Percentiles rank a stretch among this genome's conserved stretches.
These are phyloP conservation scores for Acanthosepion pharaonis DNA, from an alignment of 2,888 invertebrate species.

Conservation along the genomic window DNA sequence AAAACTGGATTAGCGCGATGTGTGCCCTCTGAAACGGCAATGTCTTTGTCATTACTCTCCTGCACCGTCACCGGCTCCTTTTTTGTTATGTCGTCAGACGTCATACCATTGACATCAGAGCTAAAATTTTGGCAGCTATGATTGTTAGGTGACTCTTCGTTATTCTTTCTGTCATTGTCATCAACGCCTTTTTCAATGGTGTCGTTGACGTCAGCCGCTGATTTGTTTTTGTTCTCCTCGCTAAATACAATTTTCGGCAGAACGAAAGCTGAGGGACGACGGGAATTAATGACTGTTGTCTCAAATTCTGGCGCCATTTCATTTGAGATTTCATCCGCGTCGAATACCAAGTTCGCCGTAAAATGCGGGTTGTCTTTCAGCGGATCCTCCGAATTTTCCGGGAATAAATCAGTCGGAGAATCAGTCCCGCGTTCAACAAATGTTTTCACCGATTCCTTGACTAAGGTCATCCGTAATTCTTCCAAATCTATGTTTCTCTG, in stretches of 20 bases:
- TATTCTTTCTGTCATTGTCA: no score
- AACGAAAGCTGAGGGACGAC: no score
- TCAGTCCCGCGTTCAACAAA: background rate
- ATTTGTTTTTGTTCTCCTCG: no score
- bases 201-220: no score
- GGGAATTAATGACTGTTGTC: background rate
- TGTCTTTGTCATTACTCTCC: background rate
- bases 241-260: no score
- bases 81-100: no score
- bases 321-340: background rate
- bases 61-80: background rate
- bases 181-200: no score
- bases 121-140: no score
- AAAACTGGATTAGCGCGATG: no score
- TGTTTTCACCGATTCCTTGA: background rate
- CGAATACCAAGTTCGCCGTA: no score
- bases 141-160: background rate
- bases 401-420: background rate
- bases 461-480: background rate
- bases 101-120: no score
- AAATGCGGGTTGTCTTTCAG: no score
- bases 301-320: background rate
- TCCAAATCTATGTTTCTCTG: background rate
- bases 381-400: fast-evolving
- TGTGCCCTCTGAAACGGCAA: background rate